These are phyloP conservation scores for Volucella bombylans DNA, from an alignment of 2,888 invertebrate species.

Conservation along the genomic window DNA sequence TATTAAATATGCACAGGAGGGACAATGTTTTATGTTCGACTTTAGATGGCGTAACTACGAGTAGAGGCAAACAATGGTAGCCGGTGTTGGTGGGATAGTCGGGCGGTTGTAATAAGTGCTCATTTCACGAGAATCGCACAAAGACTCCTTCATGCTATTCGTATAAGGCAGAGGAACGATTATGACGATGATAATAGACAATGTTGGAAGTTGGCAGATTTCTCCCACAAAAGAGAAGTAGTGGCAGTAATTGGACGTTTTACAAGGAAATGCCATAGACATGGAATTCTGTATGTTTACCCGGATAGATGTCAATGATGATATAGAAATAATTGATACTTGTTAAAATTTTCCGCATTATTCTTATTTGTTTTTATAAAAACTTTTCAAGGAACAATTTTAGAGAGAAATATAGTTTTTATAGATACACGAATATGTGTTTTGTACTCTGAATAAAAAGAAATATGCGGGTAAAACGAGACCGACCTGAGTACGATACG, in stretches of 20 bases:
- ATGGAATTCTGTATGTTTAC: slow-evolving; percentile 5
- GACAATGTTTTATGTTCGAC: slow-evolving; percentile 55
- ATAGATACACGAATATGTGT: no score
- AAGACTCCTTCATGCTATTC: slow-evolving; percentile 4
- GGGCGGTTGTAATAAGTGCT: slow-evolving; percentile 54
- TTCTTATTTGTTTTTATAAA: background rate
- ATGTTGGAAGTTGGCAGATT: slow-evolving; percentile 42
- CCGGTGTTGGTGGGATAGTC: slow-evolving; percentile 13
- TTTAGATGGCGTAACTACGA: slow-evolving; percentile 54
- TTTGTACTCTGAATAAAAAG: no score
- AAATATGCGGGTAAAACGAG: no score
- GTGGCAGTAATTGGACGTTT: slow-evolving; percentile 63
- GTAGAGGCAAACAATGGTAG: slow-evolving; percentile 55
- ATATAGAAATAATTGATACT: background rate
- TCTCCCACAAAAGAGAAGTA: slow-evolving; percentile 51
- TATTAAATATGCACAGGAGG: slow-evolving; percentile 72
- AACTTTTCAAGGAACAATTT: background rate
- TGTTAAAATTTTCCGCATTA: slow-evolving; percentile 12
- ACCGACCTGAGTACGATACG: no score
- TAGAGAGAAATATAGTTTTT: no score
- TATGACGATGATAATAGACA: slow-evolving; percentile 55
- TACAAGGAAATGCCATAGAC: slow-evolving; percentile 17
- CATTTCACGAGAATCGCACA: slow-evolving; percentile 45
- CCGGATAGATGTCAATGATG: background rate
- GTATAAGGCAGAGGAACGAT: slow-evolving; percentile 24